Conservation (phyloP, 2,113 vertebrate species). For the Elachura formosa region DNA sequence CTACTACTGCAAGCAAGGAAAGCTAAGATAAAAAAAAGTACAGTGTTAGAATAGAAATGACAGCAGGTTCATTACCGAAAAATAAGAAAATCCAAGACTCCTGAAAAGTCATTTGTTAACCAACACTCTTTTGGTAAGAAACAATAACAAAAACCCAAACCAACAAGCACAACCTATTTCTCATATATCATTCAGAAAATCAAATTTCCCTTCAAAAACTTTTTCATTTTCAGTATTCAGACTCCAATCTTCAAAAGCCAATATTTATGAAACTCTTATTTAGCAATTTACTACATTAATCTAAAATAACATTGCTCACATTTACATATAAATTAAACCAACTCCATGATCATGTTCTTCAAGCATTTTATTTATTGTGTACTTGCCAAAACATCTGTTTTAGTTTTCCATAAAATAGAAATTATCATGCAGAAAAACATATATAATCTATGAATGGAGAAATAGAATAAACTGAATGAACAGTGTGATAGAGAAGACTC, state of each 20-base stretch:
- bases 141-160: fast-evolving
- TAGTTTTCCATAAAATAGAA: not conserved
- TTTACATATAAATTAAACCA: conserved; percentile 42
- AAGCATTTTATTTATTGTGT: conserved; percentile 16
- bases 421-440: not conserved
- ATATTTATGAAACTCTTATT: not conserved
- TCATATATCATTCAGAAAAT: not conserved
- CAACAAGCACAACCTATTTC: not conserved
- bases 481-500: not conserved
- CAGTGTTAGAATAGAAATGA: not conserved
- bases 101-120: not conserved
- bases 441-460: not conserved
- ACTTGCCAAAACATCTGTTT: not conserved
- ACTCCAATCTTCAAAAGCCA: not conserved
- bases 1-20: not conserved
- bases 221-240: not conserved
- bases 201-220: not conserved
- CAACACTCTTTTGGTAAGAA: not conserved
- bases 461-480: not conserved
- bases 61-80: not conserved
- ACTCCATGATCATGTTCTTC: not conserved
- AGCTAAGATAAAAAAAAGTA: not conserved
- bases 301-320: not conserved
- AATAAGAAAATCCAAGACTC: not conserved
- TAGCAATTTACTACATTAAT: conserved; percentile 8